Conservation (phyloP, 1,140 invertebrate genomes). For the Melitaea cinxia region DNA sequence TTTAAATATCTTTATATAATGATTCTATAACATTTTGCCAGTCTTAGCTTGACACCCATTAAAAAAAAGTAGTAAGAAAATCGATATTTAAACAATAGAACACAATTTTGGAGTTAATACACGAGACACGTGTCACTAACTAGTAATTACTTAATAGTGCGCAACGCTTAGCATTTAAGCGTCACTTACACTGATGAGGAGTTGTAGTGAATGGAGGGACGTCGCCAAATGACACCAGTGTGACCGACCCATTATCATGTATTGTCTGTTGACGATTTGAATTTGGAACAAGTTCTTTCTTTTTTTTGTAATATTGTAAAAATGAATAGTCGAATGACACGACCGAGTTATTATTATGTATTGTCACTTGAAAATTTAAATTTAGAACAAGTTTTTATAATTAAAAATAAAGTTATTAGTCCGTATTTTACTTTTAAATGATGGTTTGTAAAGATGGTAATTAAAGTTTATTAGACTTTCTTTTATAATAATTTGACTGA, state of each 20-base stretch:
- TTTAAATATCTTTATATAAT: too few relatives aligned
- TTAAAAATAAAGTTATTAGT: too few relatives aligned
- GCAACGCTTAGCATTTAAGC: slow-evolving; percentile 64
- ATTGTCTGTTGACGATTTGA: slow-evolving; percentile 63
- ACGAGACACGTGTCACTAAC: slow-evolving; percentile 42
- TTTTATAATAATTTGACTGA: too few relatives aligned
- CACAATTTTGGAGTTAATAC: slow-evolving; percentile 23
- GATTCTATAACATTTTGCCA: too few relatives aligned
- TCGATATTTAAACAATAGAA: slow-evolving; percentile 26
- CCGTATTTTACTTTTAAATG: too few relatives aligned
- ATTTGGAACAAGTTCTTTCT: slow-evolving; percentile 50
- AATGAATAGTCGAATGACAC: background rate
- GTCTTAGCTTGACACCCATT: too few relatives aligned
- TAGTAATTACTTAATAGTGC: slow-evolving; percentile 77
- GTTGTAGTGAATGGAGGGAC: slow-evolving; percentile 58
- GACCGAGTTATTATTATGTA: too few relatives aligned
- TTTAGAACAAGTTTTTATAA: too few relatives aligned
- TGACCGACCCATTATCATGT: slow-evolving; percentile 61
- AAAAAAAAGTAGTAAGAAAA: background rate
- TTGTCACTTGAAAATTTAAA: too few relatives aligned
- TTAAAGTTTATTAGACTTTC: too few relatives aligned
- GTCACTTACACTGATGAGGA: slow-evolving; percentile 74
- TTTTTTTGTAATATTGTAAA: slow-evolving; percentile 2
- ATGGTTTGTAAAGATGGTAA: too few relatives aligned
- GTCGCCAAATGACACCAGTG: slow-evolving; percentile 61